These are phyloP conservation scores for Corbicula japonica DNA, from an alignment of 2,888 invertebrate species.

Conservation along the genomic window DNA sequence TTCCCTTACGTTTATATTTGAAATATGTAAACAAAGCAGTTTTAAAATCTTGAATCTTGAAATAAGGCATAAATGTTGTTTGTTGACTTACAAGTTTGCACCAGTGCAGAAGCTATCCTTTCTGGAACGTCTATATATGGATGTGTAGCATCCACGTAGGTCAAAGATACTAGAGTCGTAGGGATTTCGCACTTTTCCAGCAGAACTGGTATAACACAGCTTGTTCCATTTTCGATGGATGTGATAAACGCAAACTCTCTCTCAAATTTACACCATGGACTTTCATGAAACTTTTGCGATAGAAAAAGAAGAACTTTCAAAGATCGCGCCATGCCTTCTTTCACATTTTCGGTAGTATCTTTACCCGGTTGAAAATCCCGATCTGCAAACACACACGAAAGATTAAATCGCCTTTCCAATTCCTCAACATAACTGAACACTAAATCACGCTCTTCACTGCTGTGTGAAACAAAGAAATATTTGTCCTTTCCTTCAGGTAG, in stretches of 20 bases:
- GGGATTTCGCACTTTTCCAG: constrained; percentile 9
- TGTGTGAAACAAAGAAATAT: constrained; percentile 15
- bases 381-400: constrained; percentile 2
- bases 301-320: constrained; percentile 9
- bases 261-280: constrained; percentile 11
- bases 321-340: constrained; percentile 3
- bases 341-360: constrained; percentile 9
- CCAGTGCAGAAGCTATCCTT: background rate
- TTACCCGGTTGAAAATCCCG: constrained; percentile 11
- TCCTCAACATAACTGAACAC: background rate
- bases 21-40: no score
- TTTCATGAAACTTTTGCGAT: constrained; percentile 1
- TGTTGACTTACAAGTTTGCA: background rate
- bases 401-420: constrained; percentile 1
- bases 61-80: no score
- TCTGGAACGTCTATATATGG: background rate
- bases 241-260: background rate
- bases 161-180: background rate
- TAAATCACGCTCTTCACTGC: background rate
- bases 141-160: constrained; percentile 6
- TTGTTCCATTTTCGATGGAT: constrained; percentile 8
- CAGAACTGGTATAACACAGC: constrained; percentile 5
- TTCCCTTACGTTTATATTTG: no score
- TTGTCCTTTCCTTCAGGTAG: background rate
- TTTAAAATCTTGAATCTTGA: no score